Percentiles rank a stretch among this genome's conserved stretches.
These are phyloP conservation scores for Chelonia mydas DNA, from an alignment of 2,797 vertebrate species.

Conservation along the genomic window DNA sequence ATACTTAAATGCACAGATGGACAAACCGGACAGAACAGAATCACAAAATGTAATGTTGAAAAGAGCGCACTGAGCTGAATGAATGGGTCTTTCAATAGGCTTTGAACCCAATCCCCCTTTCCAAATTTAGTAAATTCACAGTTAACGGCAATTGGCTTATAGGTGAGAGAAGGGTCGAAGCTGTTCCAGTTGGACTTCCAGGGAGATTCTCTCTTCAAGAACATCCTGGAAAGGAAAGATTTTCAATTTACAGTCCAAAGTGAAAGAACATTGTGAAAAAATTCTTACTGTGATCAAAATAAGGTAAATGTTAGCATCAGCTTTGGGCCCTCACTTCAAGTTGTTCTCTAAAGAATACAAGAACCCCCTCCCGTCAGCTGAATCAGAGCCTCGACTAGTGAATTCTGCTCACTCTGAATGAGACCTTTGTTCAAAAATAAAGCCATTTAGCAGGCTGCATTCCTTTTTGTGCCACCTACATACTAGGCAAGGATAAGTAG, in stretches of 20 bases:
- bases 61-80: constrained; percentile 80
- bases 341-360: background rate
- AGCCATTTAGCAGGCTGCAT: background rate
- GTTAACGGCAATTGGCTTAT: constrained; percentile 87
- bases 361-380: background rate
- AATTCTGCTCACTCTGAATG: background rate
- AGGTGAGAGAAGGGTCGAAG: constrained; percentile 99
- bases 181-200: constrained; percentile 99
- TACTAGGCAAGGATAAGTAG: background rate
- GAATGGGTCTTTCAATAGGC: constrained; percentile 80
- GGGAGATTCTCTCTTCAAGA: constrained; percentile 98
- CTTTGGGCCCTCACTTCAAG: background rate
- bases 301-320: background rate
- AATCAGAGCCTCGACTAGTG: background rate
- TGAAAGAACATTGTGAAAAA: background rate
- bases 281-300: background rate
- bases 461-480: background rate
- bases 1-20: constrained; percentile 84
- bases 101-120: constrained; percentile 79
- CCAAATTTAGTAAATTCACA: constrained; percentile 82
- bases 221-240: constrained; percentile 89
- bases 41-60: constrained; percentile 80
- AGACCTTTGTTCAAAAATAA: background rate
- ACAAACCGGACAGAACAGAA: constrained; percentile 82
- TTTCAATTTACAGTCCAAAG: constrained; percentile 38